Base-by-base conservation (phyloP, 2,113 vertebrate species). In the Seriola dumerili region DNA sequence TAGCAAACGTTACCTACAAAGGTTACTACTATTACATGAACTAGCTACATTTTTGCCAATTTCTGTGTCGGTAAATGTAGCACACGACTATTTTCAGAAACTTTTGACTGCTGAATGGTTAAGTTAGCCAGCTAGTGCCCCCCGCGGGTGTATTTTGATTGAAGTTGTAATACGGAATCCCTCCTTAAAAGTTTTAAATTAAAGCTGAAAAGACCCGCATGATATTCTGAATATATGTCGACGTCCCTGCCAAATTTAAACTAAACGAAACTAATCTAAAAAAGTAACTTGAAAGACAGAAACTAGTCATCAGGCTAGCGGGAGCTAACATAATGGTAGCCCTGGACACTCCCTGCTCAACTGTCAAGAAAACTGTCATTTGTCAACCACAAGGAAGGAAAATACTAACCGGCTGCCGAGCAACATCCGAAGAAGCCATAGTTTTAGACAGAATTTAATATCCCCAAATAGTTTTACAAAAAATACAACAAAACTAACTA, bases 391-490 rank as follows among this genome's bases (percentile, higher is more conserved):
- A 80, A 67, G 38, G 0, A 59, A 9, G 4, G 59, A 29, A 76
- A 84, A 79, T 66, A 91, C 94, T 25, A 62, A 95, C 95, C 94
- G 86, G 92, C 78, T 95, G 94, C 55, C 92, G 94, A 72, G 91
- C 90, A 67, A 96, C 94, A 68, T 95, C 95, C 11, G 93, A 91
- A 12, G 93, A 95, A 72, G 94, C 91, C 95, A 95, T 96, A 2
- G 10, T 78, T 85, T 66, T 48, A 61, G 9, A 38, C 25, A 4
- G 14, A 48, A 32, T 11, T 52, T 50, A 32, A 71, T n/a, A 40
- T 29, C 0, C 16, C 12, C 11, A 19, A 14, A n/a, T 23, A 21
- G 1, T 50, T 58, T 61, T 0, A 10, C 5, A 72, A 68, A 40
- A 44, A 90, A 80, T 4, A 38, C 0, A 50, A 67, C 1, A 76